Conservation (phyloP, 2,113 vertebrate species). For the Gobio gobio region DNA sequence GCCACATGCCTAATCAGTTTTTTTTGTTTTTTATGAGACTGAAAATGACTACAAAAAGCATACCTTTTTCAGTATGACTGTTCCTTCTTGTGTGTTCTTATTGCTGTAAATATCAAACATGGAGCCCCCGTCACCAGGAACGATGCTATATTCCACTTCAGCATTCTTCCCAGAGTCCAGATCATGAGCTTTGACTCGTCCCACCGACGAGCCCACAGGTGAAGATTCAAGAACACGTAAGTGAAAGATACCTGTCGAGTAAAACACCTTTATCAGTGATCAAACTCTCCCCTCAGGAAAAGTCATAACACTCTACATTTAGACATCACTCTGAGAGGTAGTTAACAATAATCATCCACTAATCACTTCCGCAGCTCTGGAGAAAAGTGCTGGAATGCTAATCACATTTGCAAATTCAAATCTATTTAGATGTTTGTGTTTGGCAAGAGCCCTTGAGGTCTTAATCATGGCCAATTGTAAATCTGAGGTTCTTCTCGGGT, state of each 20-base stretch:
- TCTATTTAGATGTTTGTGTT: slow-evolving; percentile 43
- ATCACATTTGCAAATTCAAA: slow-evolving; percentile 48
- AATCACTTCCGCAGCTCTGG: slow-evolving; percentile 46
- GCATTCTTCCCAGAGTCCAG: slow-evolving; percentile 88
- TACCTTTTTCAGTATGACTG: slow-evolving; percentile 90
- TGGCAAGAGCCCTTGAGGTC: not conserved
- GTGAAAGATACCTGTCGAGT: slow-evolving; percentile 86
- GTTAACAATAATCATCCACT: slow-evolving; percentile 45
- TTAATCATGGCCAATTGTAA: slow-evolving; percentile 4
- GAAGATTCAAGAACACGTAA: slow-evolving; percentile 88
- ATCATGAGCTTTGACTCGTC: slow-evolving; percentile 88
- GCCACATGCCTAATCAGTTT: not conserved
- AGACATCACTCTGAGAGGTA: slow-evolving; percentile 12
- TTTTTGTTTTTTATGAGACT: not conserved
- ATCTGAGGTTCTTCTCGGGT: slow-evolving; percentile 11
- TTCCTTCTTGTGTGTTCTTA: slow-evolving; percentile 85
- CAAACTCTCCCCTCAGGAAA: slow-evolving; percentile 58
- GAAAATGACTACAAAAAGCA: not conserved
- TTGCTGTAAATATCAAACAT: slow-evolving; percentile 88
- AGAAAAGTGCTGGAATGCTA: slow-evolving; percentile 4
- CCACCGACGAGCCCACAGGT: slow-evolving; percentile 82
- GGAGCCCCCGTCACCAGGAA: slow-evolving; percentile 89
- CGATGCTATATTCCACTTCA: slow-evolving; percentile 87
- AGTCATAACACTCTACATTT: slow-evolving; percentile 37
- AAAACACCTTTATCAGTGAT: not conserved